Conservation (phyloP, 1,140 invertebrate species). For the Drosophila grimshawi region DNA sequence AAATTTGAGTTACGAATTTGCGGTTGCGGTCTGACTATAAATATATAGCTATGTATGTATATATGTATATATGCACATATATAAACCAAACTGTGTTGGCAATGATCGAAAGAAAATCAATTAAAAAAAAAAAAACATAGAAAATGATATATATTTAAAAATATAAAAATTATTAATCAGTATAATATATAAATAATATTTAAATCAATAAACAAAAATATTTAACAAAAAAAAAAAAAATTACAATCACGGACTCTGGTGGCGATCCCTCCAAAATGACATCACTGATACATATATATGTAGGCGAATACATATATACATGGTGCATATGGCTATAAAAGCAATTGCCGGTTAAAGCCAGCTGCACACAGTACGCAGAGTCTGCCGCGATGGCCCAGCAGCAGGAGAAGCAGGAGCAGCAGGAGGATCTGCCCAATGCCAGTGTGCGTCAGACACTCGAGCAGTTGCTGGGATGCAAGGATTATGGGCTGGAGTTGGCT, state of each 20-base stretch:
- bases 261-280: neutral
- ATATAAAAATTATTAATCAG: no score
- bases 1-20: no score
- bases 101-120: no score
- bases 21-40: no score
- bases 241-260: neutral
- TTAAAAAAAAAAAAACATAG: no score
- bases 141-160: no score
- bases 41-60: no score
- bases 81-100: no score
- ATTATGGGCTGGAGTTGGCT: conserved; percentile 51
- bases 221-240: neutral
- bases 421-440: conserved; percentile 27
- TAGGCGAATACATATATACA: neutral
- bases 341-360: neutral
- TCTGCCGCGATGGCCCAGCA: neutral
- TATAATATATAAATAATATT: no score
- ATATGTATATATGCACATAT: no score
- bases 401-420: neutral
- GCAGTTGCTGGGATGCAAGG: conserved; percentile 1
- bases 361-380: neutral
- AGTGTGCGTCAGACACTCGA: conserved; percentile 18
- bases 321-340: neutral
- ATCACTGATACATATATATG: neutral
- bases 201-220: no score